phyloP scores from a whole-genome alignment of 2,888 invertebrate genomes.

The Drosophila picticornis region DNA sequence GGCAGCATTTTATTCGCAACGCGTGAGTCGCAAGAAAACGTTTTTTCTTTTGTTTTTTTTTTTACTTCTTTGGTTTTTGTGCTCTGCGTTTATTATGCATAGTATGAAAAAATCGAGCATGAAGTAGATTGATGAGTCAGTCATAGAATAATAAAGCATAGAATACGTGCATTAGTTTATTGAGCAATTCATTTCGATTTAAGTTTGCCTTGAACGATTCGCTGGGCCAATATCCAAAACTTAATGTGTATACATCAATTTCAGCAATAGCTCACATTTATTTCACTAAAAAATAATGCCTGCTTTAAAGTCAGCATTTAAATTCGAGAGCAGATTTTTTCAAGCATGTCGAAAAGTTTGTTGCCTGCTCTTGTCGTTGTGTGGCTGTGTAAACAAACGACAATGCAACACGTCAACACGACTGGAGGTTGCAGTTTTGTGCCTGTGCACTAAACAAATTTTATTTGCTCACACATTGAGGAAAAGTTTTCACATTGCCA shows the following conservation, averaged over 20 bases:
- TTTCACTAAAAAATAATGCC: background rate
- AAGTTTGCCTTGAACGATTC: background rate
- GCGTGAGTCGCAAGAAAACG: conserved; percentile 63
- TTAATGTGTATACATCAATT: background rate
- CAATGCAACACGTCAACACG: conserved; percentile 62
- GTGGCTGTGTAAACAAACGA: conserved; percentile 51
- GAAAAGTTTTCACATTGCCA: conserved; percentile 64
- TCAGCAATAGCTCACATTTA: background rate
- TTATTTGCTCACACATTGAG: conserved; percentile 68
- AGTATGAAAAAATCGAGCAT: conserved; percentile 32
- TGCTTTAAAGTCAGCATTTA: conserved; percentile 19
- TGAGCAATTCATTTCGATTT: conserved; percentile 1
- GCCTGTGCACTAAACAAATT: conserved; percentile 70
- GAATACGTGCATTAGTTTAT: conserved; percentile 45
- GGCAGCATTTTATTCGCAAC: conserved; percentile 74
- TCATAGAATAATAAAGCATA: conserved; percentile 47
- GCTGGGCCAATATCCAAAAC: background rate
- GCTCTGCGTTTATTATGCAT: conserved; percentile 47
- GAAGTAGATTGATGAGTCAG: conserved; percentile 61
- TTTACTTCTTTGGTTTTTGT: conserved; percentile 19
- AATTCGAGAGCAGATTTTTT: conserved; percentile 9
- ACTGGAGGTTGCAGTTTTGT: conserved; percentile 56
- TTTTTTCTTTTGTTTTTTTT: conserved; percentile 34
- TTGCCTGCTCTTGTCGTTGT: conserved; percentile 48
- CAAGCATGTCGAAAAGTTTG: conserved; percentile 37